Percentiles rank a stretch among this genome's conserved stretches.
Conservation (phyloP, 2,113 vertebrate species). For the Mormyrus iriodes region DNA sequence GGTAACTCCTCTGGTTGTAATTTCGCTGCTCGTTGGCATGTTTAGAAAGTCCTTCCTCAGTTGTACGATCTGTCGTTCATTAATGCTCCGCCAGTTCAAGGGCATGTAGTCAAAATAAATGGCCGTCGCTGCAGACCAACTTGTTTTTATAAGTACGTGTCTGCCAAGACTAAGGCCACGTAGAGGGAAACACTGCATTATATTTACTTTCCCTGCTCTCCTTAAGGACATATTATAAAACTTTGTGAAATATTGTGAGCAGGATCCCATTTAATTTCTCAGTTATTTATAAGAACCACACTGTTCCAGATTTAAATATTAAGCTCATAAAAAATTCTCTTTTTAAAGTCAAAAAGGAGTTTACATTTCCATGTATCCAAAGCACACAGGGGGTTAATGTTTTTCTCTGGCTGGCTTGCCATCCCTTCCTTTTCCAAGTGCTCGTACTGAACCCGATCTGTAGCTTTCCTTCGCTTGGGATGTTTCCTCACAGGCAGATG, state of each 20-base stretch:
- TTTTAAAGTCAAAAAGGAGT: background rate
- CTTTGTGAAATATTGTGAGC: background rate
- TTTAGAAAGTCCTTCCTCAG: conserved; percentile 22
- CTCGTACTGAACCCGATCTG: background rate
- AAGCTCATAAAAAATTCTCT: background rate
- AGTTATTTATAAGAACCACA: background rate
- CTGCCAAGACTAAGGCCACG: background rate
- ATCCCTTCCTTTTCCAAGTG: background rate
- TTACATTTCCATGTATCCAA: background rate
- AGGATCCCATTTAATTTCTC: background rate
- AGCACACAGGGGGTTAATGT: background rate
- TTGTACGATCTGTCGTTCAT: conserved; percentile 32
- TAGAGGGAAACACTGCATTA: conserved; percentile 19
- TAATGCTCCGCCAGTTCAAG: conserved; percentile 20
- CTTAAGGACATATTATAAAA: background rate
- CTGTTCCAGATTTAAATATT: background rate
- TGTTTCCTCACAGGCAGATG: background rate
- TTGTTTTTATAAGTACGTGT: conserved; percentile 4
- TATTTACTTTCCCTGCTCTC: background rate
- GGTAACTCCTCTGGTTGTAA: background rate
- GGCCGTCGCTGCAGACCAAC: conserved; percentile 1
- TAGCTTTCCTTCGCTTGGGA: background rate
- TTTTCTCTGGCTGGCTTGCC: background rate
- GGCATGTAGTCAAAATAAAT: conserved; percentile 25
- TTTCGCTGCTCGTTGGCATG: conserved; percentile 6